A percentile compares a stretch with the other conserved stretches of the same genome.
Conservation (phyloP, 2,113 vertebrate genomes). For the Coptodon rendalli region DNA sequence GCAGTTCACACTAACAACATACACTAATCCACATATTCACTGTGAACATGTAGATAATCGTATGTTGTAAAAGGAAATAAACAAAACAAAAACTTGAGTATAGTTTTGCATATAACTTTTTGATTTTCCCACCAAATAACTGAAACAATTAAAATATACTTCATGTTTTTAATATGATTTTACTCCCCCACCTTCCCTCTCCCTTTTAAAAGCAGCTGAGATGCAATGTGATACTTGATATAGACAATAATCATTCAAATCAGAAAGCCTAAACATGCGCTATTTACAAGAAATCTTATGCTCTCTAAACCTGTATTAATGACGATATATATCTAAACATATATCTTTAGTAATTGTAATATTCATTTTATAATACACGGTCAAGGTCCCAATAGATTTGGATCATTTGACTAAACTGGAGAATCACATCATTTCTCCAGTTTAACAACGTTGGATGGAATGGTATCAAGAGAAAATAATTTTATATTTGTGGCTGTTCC, state of each 20-base stretch:
- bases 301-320: neutral
- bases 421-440: neutral
- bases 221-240: neutral
- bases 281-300: neutral
- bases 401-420: neutral
- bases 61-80: neutral
- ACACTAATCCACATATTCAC: neutral
- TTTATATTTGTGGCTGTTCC: neutral
- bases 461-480: neutral
- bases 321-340: neutral
- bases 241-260: neutral
- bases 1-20: neutral
- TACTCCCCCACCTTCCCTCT: neutral
- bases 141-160: neutral
- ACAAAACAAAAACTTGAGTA: neutral
- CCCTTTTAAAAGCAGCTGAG: neutral
- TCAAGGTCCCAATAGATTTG: neutral
- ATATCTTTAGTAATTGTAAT: neutral
- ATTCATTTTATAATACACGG: neutral
- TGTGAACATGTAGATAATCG: neutral
- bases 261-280: neutral
- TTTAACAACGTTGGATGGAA: rapidly evolving
- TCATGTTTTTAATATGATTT: neutral
- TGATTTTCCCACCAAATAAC: neutral
- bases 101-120: neutral